Conservation (phyloP, 2,888 invertebrate genomes). For the Plemyria rubiginata region DNA sequence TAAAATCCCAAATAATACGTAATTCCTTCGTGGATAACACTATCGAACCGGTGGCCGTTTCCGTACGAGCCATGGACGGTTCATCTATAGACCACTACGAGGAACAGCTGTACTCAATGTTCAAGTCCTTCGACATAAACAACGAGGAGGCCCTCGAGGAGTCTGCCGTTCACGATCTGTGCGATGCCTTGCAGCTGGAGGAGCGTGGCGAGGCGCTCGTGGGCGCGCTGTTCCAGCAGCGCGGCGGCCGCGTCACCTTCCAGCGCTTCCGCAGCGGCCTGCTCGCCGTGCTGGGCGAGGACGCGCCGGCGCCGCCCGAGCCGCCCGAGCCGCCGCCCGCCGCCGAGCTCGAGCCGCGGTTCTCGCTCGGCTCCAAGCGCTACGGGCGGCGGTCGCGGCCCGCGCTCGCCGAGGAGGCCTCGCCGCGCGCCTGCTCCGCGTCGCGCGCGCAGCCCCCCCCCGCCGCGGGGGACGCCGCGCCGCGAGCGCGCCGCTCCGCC, state of each 20-base stretch:
- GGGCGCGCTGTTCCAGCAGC: conserved; percentile 78
- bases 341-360: conserved; percentile 89
- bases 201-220: conserved; percentile 88
- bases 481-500: conserved; percentile 63
- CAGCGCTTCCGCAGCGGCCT: conserved; percentile 91
- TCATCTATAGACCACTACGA: conserved; percentile 89
- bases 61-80: conserved; percentile 62
- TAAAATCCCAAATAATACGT: too few relatives aligned
- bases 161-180: conserved; percentile 87
- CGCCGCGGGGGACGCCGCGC: conserved; percentile 43
- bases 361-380: conserved; percentile 89
- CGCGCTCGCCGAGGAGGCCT: conserved; percentile 54
- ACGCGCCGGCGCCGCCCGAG: conserved; percentile 58
- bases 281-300: conserved; percentile 88
- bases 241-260: conserved; percentile 85
- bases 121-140: conserved; percentile 90
- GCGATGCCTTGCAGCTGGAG: conserved; percentile 91
- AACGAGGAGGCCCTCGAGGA: conserved; percentile 88
- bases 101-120: conserved; percentile 91
- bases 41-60: not conserved
- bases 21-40: not conserved
- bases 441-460: conserved; percentile 62
- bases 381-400: conserved; percentile 90
- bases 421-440: conserved; percentile 65
- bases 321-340: conserved; percentile 78